phyloP scores from a whole-genome alignment of 2,888 invertebrate genomes.

The Coleophora deauratella region DNA sequence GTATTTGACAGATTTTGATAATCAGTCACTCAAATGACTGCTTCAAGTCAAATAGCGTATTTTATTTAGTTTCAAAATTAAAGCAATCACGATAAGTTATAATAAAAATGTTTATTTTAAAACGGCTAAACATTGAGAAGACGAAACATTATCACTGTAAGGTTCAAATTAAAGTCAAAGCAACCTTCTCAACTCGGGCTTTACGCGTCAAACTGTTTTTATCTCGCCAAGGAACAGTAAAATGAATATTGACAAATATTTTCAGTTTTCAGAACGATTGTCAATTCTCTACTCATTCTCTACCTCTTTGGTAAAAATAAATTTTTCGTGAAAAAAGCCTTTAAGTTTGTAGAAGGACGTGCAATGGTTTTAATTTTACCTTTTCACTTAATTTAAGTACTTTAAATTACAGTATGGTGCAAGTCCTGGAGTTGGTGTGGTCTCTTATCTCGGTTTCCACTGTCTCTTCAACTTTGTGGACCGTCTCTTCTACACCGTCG shows the following conservation, averaged over 20 bases:
- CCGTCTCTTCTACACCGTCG: conserved; percentile 50
- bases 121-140: conserved; percentile 36
- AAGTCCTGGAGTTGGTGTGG: conserved; percentile 64
- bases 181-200: background rate
- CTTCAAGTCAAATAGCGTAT: too few species aligned
- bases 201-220: too few species aligned
- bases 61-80: background rate
- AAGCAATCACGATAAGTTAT: conserved; percentile 22
- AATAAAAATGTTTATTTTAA: conserved; percentile 44
- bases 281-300: too few species aligned
- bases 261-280: too few species aligned
- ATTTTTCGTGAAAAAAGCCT: too few species aligned
- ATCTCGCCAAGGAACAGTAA: too few species aligned
- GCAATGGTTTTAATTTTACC: background rate
- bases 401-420: conserved; percentile 56
- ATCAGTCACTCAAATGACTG: too few species aligned
- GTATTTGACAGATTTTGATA: too few species aligned
- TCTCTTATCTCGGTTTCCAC: conserved; percentile 61
- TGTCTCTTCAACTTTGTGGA: conserved; percentile 59
- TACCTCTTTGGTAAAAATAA: too few species aligned
- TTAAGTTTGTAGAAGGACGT: too few species aligned
- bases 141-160: conserved; percentile 22
- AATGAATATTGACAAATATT: too few species aligned
- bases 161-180: background rate
- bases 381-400: background rate